A percentile compares a stretch with the other conserved stretches of the same genome.
These are phyloP conservation scores for Hozukius guyotensis DNA, from an alignment of 2,797 vertebrate species.

Conservation along the genomic window DNA sequence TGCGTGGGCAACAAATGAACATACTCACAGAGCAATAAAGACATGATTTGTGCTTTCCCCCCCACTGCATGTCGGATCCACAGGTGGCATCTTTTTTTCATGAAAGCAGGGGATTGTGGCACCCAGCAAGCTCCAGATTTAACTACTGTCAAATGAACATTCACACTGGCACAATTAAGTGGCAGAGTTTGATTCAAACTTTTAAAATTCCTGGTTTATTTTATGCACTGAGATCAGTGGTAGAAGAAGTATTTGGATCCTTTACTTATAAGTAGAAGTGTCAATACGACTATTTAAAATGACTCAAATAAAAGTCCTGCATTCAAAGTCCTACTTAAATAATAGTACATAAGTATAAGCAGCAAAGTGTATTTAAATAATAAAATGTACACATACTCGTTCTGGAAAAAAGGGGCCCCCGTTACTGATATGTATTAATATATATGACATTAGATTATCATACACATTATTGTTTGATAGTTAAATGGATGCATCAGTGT, in stretches of 20 bases:
- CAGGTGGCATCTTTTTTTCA: constrained; percentile 41
- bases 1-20: constrained; percentile 71
- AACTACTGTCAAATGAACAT: constrained; percentile 1
- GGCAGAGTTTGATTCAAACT: not conserved
- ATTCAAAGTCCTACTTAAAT: not conserved
- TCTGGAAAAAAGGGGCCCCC: not conserved
- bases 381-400: not conserved
- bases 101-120: constrained; percentile 2
- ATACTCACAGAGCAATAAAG: constrained; percentile 57
- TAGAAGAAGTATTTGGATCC: not conserved
- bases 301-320: not conserved
- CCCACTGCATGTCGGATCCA: constrained; percentile 39
- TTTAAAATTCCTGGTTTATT: not conserved
- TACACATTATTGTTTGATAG: not conserved
- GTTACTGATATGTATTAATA: not conserved
- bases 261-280: not conserved
- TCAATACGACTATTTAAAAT: not conserved
- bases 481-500: not conserved
- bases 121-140: not conserved
- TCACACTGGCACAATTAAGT: not conserved
- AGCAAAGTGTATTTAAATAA: not conserved
- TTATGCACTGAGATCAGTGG: not conserved
- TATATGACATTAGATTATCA: not conserved
- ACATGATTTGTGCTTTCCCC: constrained; percentile 34
- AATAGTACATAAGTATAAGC: not conserved